Base-by-base conservation (phyloP, 1,140 invertebrate species). In the Sycophaga agraensis region DNA sequence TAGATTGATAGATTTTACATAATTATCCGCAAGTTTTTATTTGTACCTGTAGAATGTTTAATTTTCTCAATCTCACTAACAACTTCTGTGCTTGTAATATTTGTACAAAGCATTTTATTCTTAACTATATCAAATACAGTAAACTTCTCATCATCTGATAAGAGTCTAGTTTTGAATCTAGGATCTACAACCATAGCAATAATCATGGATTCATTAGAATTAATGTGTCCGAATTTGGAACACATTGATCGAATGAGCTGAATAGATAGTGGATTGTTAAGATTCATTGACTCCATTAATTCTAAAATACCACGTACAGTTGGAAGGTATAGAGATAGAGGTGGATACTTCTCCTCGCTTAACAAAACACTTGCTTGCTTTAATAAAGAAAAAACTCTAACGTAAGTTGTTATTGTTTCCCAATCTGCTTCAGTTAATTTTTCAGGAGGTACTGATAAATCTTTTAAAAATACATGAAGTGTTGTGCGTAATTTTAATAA, bases 161-260 rank as follows among this genome's bases (percentile, higher is more conserved):
- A 43, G 4, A 63, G 48, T 17, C 40, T n/a, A 26, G 53, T 63
- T 17, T 63, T 63, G 35, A 63, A 63, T 45, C 61, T 63, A 19
- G 61, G 61, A 53, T 63, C 61, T 5, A 58, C 24, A 2, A 63
- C 54, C 61, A 63, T 63, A 9, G 61, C 53, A 24, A 63, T 49
- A 5, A 63, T 57, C 54, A 63, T 57, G 17, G 61, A 58, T 28
- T 63, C 54, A 40, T 58, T 63, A 9, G 46, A 45, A 22, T 63
- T 63, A 28, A 63, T 57, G n/a, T 57, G 54, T 11, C 54, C 48
- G 39, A 63, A 63, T 57, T 54, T 63, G 17, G 46, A 57, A 16
- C 53, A 63, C n/a, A 63, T 51, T 16, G 61, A 42, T 19, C 34
- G n/a, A 43, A 57, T 57, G 9, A 63, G 48, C 19, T 51, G 28